Evolutionary conservation across 37 sponge, comb jelly and placozoan genomes (phyloP), one percentile per base, ranked within the genome.

Genomic region (Cliona cf. orientalis): DNA sequence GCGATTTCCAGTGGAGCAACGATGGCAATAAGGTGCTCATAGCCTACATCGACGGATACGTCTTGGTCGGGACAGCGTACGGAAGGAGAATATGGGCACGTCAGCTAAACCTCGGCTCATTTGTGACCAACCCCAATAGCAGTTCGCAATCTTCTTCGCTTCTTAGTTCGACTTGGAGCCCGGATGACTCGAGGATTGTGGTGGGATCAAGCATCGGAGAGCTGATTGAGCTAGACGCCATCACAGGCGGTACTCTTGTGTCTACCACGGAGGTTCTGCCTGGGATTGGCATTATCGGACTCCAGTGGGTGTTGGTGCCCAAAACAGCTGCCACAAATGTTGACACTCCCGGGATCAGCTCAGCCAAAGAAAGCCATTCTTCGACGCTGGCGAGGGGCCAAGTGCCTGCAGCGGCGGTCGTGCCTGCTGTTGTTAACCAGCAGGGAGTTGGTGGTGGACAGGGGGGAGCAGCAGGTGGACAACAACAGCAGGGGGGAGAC

Each of bases 191-290:
- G 3, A 45, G 90, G 34, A 87, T 95, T 1, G 93, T 95, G 0
- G 90, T 95, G 3, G 96, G 92, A 0, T 84, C 85, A 58, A 89
- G 89, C 37, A 91, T 91, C 6, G 96, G 96, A 33, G 96, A 95
- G 69, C 82, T 95, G 72, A 89, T 95, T 32, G 92, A 95, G 73
- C 91, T 95, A 28, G 92, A 95, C 58, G 92, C 91, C 4, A 58
- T 79, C 17, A 74, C 87, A 65, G 91, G 86, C 32, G 95, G 95
- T 1, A 79, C 83, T 22, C 80, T 94, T 3, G 91, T 94, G 40
- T 94, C 95, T 2, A 94, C 95, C 64, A 94, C 95, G 0, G 95
- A 94, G 60, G 95, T 94, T 29, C 88, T 94, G 2, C 95, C 95
- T 36, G 95, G 95, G 11, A 94, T 94, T 66, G 95, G 91, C 4